These are phyloP conservation scores for Tenthredo livida DNA, from an alignment of 2,888 invertebrate genomes.

Conservation along the genomic window DNA sequence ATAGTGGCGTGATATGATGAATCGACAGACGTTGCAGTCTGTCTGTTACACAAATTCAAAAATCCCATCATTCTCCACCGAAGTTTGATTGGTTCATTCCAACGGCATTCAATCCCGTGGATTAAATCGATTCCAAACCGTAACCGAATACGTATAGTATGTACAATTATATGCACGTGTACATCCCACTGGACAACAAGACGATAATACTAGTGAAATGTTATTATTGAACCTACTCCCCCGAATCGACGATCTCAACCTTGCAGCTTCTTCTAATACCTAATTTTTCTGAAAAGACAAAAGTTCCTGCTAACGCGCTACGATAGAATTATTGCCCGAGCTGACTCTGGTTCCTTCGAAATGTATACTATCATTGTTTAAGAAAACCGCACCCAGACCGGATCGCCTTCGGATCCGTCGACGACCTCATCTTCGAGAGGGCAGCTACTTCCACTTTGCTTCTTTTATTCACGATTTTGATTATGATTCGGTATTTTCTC, in stretches of 20 bases:
- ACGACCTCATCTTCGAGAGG: constrained; percentile 1
- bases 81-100: neutral
- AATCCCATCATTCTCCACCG: neutral
- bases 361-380: constrained; percentile 4
- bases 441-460: neutral
- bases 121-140: constrained; percentile 1
- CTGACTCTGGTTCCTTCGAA: neutral
- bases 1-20: neutral
- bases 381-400: constrained; percentile 45
- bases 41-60: neutral
- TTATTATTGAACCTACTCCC: neutral
- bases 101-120: neutral
- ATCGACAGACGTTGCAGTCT: neutral
- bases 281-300: neutral
- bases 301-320: neutral
- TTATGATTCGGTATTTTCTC: neutral
- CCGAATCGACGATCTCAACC: neutral
- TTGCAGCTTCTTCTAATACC: too few relatives aligned
- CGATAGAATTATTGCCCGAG: neutral
- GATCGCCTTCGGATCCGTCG: constrained; percentile 29
- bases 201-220: neutral
- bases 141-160: constrained; percentile 14
- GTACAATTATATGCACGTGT: neutral
- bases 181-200: constrained; percentile 12
- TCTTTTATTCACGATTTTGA: neutral